Conservation (phyloP, 53 echinoderm and acorn worm genomes). For the Holothuria scabra region DNA sequence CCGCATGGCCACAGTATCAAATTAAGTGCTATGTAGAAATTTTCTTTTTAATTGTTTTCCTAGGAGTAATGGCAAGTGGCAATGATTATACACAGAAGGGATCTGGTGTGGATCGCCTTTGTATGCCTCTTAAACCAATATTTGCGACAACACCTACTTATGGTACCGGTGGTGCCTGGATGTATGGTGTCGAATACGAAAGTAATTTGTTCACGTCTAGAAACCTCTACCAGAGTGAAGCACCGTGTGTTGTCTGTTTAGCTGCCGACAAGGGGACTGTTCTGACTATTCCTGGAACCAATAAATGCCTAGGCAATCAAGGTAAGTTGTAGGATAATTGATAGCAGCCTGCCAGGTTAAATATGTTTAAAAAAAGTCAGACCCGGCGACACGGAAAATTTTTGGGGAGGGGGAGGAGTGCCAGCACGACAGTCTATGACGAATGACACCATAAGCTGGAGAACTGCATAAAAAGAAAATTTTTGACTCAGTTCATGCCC, state of each 20-base stretch:
- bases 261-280: conserved; percentile 1
- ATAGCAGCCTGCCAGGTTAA: too few species aligned
- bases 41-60: too few species aligned
- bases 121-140: conserved; percentile 24
- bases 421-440: too few species aligned
- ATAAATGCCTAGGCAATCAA: conserved; percentile 13
- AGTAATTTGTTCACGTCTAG: background rate
- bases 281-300: conserved; percentile 26
- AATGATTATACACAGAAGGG: conserved; percentile 14
- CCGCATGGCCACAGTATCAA: too few species aligned
- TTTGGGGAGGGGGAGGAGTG: too few species aligned
- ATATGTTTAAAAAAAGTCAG: too few species aligned
- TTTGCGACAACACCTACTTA: conserved; percentile 11
- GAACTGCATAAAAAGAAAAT: too few species aligned
- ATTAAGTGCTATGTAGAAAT: too few species aligned
- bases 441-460: too few species aligned
- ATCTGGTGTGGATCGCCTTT: conserved; percentile 19
- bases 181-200: conserved; percentile 36
- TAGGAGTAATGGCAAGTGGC: conserved; percentile 21
- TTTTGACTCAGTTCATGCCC: too few species aligned
- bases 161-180: background rate
- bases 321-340: background rate
- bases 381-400: too few species aligned
- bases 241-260: conserved; percentile 16
- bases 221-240: conserved; percentile 14